These are phyloP conservation scores for Cotesia glomerata DNA, from an alignment of 1,140 invertebrate species.

Conservation along the genomic window DNA sequence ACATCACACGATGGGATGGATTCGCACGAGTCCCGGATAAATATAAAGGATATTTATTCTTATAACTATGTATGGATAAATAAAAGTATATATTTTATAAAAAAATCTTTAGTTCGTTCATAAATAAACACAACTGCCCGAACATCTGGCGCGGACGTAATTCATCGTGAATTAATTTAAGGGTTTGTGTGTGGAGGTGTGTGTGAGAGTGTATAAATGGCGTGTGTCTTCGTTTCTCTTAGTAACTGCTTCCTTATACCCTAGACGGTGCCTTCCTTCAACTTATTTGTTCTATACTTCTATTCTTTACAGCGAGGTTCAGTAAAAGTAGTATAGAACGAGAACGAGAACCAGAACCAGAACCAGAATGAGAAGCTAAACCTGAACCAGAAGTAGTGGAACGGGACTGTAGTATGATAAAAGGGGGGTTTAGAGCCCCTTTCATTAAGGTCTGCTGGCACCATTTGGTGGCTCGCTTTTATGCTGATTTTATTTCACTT, in stretches of 20 bases:
- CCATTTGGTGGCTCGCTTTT: constrained; percentile 60
- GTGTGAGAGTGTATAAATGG: too few species aligned
- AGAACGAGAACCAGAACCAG: too few species aligned
- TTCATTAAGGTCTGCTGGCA: constrained; percentile 62
- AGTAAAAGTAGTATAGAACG: too few species aligned
- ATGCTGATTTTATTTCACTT: constrained; percentile 58
- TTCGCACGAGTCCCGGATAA: constrained; percentile 23
- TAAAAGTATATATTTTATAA: constrained; percentile 1
- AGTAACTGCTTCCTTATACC: constrained; percentile 29
- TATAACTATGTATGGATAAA: too few species aligned
- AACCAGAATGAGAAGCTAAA: not conserved
- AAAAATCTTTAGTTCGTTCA: constrained; percentile 49
- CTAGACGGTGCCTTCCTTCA: constrained; percentile 36
- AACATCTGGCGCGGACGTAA: constrained; percentile 63
- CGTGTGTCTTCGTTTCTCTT: constrained; percentile 17
- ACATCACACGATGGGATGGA: not conserved
- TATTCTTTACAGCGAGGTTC: too few species aligned
- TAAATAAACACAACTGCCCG: constrained; percentile 64
- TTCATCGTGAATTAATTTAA: constrained; percentile 66
- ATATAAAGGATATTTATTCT: not conserved
- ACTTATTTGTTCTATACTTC: not conserved
- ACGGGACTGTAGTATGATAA: too few species aligned
- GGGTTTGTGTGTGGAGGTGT: constrained; percentile 37
- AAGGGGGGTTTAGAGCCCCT: constrained; percentile 36
- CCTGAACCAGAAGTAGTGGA: too few species aligned